These are phyloP conservation scores for Tetragnatha versicolor DNA, from an alignment of 1,140 invertebrate genomes.

Conservation along the genomic window DNA sequence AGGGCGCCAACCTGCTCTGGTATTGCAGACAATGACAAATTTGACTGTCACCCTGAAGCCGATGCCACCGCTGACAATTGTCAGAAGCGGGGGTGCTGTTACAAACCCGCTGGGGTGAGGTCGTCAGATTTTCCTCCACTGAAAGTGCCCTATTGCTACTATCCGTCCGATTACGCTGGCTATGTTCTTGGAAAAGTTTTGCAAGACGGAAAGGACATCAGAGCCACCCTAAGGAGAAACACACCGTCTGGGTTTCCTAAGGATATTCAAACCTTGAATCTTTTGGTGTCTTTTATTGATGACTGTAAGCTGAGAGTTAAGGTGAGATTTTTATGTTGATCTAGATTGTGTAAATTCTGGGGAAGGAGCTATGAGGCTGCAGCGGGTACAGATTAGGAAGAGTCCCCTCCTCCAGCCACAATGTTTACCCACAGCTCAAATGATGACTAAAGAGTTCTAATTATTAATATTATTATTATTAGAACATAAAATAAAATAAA, in stretches of 20 bases:
- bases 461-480: too few species aligned
- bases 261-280: conserved; percentile 67
- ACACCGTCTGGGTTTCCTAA: conserved; percentile 72
- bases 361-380: too few species aligned
- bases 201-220: conserved; percentile 34
- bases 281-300: conserved; percentile 32
- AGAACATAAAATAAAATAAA: too few species aligned
- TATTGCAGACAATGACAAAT: conserved; percentile 46
- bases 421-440: too few species aligned
- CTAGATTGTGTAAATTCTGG: too few species aligned
- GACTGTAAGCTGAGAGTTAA: conserved; percentile 28
- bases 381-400: too few species aligned
- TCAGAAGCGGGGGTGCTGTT: conserved; percentile 64
- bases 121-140: conserved; percentile 26
- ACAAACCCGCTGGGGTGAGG: conserved; percentile 57
- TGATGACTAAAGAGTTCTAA: too few species aligned
- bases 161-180: conserved; percentile 57
- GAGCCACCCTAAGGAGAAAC: conserved; percentile 68
- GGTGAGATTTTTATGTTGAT: conserved; percentile 14
- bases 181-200: conserved; percentile 51
- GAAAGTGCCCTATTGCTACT: conserved; percentile 58
- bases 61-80: conserved; percentile 61
- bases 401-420: too few species aligned
- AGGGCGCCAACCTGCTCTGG: conserved; percentile 9
- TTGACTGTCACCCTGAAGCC: conserved; percentile 66